Percentiles rank a stretch among this genome's conserved stretches.
These are phyloP conservation scores for Hippocampus guttulatus DNA, from an alignment of 2,113 vertebrate genomes.

Conservation along the genomic window DNA sequence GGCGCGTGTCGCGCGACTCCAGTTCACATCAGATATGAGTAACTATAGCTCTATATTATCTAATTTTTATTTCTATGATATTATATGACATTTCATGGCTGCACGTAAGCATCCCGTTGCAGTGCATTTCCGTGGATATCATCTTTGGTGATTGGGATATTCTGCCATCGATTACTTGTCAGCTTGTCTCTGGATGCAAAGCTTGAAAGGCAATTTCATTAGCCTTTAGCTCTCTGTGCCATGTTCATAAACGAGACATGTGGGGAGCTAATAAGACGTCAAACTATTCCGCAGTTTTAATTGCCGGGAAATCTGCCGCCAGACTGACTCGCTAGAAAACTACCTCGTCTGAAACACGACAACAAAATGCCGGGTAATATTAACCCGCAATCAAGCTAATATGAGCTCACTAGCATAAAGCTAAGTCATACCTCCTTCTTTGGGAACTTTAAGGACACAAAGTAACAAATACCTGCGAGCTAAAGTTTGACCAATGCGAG, in stretches of 20 bases:
- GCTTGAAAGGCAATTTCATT: conserved; percentile 2
- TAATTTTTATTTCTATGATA: neutral
- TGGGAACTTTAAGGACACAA: too few species aligned
- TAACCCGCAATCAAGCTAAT: too few species aligned
- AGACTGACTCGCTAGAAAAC: too few species aligned
- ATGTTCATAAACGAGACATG: neutral
- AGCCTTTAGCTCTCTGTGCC: neutral
- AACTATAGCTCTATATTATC: neutral
- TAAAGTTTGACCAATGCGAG: too few species aligned
- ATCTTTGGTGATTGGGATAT: neutral
- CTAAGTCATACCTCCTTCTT: too few species aligned
- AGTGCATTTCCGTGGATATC: neutral
- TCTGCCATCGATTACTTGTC: conserved; percentile 5
- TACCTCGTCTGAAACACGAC: too few species aligned
- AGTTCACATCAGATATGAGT: neutral
- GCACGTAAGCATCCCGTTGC: neutral
- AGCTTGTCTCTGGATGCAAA: neutral
- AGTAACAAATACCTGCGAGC: too few species aligned
- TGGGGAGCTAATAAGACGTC: neutral
- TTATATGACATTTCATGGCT: neutral
- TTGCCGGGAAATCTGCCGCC: neutral
- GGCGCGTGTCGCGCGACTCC: too few species aligned
- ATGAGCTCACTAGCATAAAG: too few species aligned
- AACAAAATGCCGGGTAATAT: too few species aligned
- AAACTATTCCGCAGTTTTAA: neutral